phyloP scores from a whole-genome alignment of 2,888 invertebrate genomes.

The Rhamphomyia laevipes region DNA sequence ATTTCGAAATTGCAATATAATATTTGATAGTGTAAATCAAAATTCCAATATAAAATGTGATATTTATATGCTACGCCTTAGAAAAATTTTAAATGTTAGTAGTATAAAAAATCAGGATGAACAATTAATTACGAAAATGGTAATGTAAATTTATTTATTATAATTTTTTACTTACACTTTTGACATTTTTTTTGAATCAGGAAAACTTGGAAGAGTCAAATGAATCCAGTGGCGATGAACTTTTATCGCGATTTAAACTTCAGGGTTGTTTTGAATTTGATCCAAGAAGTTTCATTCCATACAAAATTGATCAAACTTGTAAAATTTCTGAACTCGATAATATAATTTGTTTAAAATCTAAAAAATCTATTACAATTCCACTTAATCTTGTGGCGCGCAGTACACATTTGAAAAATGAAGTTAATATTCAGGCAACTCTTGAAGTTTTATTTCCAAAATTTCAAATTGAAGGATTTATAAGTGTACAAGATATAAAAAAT shows the following conservation, averaged over 20 bases:
- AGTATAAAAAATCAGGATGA: constrained; percentile 14
- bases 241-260: constrained; percentile 31
- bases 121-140: background rate
- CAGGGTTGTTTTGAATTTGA: constrained; percentile 28
- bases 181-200: background rate
- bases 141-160: background rate
- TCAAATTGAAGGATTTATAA: constrained; percentile 39
- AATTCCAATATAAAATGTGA: constrained; percentile 37
- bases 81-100: constrained; percentile 24
- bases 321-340: constrained; percentile 9
- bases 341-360: constrained; percentile 24
- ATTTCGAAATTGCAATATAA: constrained; percentile 31
- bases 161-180: background rate
- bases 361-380: constrained; percentile 19
- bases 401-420: constrained; percentile 24
- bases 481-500: constrained; percentile 37
- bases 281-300: constrained; percentile 26
- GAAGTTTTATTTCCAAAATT: constrained; percentile 12
- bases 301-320: constrained; percentile 14
- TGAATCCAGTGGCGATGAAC: constrained; percentile 16
- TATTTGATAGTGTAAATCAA: constrained; percentile 29
- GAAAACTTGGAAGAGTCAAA: background rate
- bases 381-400: constrained; percentile 21
- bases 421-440: constrained; percentile 15
- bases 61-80: constrained; percentile 39